Evolutionary conservation across 2,888 invertebrate genomes (phyloP).

Genomic region (Ceramica pisi): DNA sequence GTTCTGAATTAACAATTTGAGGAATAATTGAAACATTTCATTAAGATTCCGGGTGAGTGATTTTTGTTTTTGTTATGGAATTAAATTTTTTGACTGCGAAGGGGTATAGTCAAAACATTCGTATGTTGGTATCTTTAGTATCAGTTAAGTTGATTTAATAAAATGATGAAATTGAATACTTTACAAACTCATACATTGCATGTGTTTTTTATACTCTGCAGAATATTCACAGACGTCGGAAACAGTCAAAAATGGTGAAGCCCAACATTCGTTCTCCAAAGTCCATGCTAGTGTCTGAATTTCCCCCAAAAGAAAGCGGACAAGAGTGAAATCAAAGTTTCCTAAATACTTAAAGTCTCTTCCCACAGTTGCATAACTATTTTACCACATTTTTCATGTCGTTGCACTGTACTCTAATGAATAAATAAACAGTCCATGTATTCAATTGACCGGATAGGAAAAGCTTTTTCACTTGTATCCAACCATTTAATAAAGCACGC

Average conservation of each 20-base stretch:
- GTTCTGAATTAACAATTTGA: conserved; percentile 57
- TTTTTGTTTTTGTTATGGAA: conserved; percentile 55
- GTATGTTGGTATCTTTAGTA: neutral
- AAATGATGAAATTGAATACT: neutral
- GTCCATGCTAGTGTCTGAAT: neutral
- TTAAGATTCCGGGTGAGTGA: conserved; percentile 53
- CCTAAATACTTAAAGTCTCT: conserved; percentile 6
- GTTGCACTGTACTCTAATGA: neutral
- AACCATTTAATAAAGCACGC: conserved; percentile 23
- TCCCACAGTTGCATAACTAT: conserved; percentile 7
- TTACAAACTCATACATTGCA: neutral
- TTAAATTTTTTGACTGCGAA: conserved; percentile 21
- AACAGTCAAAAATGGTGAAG: neutral
- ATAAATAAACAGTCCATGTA: neutral
- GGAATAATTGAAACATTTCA: conserved; percentile 57
- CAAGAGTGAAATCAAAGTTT: neutral
- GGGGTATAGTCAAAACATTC: conserved; percentile 11
- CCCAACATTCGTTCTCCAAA: neutral
- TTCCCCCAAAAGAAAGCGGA: neutral
- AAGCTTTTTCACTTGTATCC: neutral
- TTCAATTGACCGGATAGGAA: neutral
- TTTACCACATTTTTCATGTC: conserved; percentile 9
- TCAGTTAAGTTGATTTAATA: conserved; percentile 9
- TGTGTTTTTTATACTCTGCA: neutral
- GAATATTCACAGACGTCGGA: neutral